phyloP scores from a whole-genome alignment of 2,888 invertebrate genomes.

The Monoplex corrugatus region DNA sequence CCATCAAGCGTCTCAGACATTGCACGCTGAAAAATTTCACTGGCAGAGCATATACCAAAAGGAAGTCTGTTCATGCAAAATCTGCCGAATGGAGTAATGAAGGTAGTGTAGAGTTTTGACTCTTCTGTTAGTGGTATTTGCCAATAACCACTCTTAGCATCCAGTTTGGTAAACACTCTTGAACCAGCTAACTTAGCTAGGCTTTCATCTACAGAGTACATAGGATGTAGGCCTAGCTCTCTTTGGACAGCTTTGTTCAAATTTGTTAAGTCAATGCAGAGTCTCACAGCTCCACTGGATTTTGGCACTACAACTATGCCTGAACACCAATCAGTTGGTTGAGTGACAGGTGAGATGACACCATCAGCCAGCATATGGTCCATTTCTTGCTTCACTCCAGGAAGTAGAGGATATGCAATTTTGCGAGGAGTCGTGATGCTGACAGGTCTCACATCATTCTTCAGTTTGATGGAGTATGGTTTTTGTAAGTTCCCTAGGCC shows the following conservation, averaged over 20 bases:
- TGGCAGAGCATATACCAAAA: constrained; percentile 44
- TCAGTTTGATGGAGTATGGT: not conserved
- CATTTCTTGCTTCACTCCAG: constrained; percentile 10
- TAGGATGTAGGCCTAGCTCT: not conserved
- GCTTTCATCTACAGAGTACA: not conserved
- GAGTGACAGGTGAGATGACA: constrained; percentile 52
- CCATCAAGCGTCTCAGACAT: constrained; percentile 55
- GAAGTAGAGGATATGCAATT: not conserved
- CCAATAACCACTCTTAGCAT: constrained; percentile 17
- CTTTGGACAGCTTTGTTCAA: not conserved
- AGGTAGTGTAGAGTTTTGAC: not conserved
- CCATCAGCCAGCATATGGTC: constrained; percentile 39
- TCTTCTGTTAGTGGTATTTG: not conserved
- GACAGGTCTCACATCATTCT: not conserved
- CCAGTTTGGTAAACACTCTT: not conserved
- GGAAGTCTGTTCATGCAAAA: not conserved
- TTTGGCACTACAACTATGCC: constrained; percentile 38
- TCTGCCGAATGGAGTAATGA: not conserved
- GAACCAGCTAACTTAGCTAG: not conserved
- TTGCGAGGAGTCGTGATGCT: not conserved
- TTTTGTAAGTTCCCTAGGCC: not conserved
- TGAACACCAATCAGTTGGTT: constrained; percentile 15
- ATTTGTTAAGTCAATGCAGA: not conserved
- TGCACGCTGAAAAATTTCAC: constrained; percentile 41
- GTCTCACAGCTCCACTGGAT: not conserved